phyloP scores from a whole-genome alignment of 2,797 vertebrate genomes.

The Pogoniulus pusillus region DNA sequence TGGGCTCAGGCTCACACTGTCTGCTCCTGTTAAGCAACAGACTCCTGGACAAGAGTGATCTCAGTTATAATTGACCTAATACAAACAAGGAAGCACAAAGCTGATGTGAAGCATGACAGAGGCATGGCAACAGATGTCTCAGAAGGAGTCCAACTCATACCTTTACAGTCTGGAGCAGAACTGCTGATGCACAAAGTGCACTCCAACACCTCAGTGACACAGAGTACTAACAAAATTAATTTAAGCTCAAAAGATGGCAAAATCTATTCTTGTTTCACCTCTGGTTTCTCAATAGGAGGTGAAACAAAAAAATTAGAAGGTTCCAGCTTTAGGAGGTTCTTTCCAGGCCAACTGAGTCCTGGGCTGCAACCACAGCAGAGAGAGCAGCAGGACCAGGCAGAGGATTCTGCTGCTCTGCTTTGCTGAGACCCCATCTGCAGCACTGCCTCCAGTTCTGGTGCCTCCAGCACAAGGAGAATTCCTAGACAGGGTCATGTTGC shows the following conservation, averaged over 20 bases:
- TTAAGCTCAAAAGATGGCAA: not conserved
- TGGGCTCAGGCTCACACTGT: no score
- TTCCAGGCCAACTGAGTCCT: no score
- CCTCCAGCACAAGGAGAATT: no score
- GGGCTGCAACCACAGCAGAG: no score
- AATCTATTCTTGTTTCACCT: not conserved
- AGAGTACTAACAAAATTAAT: not conserved
- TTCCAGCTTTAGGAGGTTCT: no score
- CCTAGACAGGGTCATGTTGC: no score
- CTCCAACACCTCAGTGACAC: not conserved
- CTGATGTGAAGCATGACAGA: not conserved
- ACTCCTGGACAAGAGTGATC: not conserved
- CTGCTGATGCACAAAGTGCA: accelerated
- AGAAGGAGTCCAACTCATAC: not conserved
- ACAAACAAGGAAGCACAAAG: not conserved
- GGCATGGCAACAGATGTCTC: not conserved
- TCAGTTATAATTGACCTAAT: not conserved
- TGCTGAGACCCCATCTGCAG: no score
- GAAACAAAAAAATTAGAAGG: no score
- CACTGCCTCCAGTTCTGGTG: no score
- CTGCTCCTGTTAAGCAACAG: not conserved
- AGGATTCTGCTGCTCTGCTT: no score
- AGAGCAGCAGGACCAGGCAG: no score
- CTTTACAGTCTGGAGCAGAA: not conserved
- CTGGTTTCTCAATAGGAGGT: not conserved